A percentile compares a stretch with the other conserved stretches of the same genome.
phyloP scores from a whole-genome alignment of 2,888 invertebrate genomes.

The Deroplatys truncata region DNA sequence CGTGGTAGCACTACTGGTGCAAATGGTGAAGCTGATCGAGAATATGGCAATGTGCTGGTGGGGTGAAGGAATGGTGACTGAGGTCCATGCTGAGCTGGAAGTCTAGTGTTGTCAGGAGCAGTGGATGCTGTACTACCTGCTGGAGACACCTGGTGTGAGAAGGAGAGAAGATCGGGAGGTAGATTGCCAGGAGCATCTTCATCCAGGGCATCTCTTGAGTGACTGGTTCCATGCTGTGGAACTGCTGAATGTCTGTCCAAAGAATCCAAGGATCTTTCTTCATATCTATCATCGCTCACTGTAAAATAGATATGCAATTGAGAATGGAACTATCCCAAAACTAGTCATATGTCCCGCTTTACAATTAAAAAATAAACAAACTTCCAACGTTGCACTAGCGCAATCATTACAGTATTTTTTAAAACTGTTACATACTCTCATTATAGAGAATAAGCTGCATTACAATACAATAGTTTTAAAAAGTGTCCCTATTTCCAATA shows the following conservation, averaged over 20 bases:
- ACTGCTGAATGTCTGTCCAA: slow-evolving; percentile 20
- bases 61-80: slow-evolving; percentile 49
- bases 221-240: background rate
- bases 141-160: slow-evolving; percentile 54
- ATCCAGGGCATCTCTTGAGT: background rate
- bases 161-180: slow-evolving; percentile 77
- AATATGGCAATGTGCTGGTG: slow-evolving; percentile 78
- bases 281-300: slow-evolving; percentile 23
- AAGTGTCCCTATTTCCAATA: no score
- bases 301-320: background rate
- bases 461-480: no score
- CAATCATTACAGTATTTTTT: no score
- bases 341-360: no score
- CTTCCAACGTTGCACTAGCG: no score
- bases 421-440: no score
- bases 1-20: slow-evolving; percentile 63
- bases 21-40: slow-evolving; percentile 59
- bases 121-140: slow-evolving; percentile 80
- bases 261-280: slow-evolving; percentile 27
- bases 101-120: slow-evolving; percentile 66
- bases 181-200: slow-evolving; percentile 37
- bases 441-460: no score
- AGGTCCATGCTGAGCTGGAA: slow-evolving; percentile 44
- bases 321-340: no score
- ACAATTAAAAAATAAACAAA: no score